Conservation (phyloP, 1,140 invertebrate species). For the Patella vulgata region DNA sequence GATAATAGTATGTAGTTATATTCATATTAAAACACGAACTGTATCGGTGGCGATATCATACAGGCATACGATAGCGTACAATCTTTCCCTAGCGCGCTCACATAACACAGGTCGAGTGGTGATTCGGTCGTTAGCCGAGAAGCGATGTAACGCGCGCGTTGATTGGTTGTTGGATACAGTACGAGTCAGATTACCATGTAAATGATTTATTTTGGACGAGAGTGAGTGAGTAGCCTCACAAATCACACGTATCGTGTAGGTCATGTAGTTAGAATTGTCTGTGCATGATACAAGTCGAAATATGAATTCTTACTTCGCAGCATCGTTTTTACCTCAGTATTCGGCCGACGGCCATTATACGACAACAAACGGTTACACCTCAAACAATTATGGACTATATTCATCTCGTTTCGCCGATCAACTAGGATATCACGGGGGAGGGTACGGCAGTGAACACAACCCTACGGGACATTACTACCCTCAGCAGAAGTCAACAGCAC, state of each 20-base stretch:
- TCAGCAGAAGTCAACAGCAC: constrained; percentile 4
- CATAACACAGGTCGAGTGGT: constrained; percentile 22
- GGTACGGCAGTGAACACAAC: background rate
- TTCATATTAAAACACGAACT: too few relatives aligned
- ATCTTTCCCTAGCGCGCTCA: too few relatives aligned
- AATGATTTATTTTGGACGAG: constrained; percentile 57
- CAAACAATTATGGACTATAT: constrained; percentile 54
- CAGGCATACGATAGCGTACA: too few relatives aligned
- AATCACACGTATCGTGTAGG: constrained; percentile 54
- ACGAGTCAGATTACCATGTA: constrained; percentile 41
- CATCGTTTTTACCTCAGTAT: constrained; percentile 57
- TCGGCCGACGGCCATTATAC: constrained; percentile 49
- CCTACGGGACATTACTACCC: constrained; percentile 2
- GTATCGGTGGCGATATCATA: too few relatives aligned
- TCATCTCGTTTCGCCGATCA: constrained; percentile 53
- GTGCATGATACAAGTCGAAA: constrained; percentile 49
- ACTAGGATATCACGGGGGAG: constrained; percentile 42
- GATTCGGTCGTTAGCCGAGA: constrained; percentile 32
- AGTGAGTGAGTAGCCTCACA: constrained; percentile 49
- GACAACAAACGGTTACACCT: constrained; percentile 46
- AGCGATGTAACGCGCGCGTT: constrained; percentile 32
- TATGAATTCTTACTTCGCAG: constrained; percentile 59
- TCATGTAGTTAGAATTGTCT: constrained; percentile 55
- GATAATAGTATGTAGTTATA: too few relatives aligned
- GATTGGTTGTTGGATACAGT: constrained; percentile 44